Evolutionary conservation across 2,797 vertebrate species (phyloP), one percentile per base, ranked within the genome.

Genomic region (Trachurus trachurus): DNA sequence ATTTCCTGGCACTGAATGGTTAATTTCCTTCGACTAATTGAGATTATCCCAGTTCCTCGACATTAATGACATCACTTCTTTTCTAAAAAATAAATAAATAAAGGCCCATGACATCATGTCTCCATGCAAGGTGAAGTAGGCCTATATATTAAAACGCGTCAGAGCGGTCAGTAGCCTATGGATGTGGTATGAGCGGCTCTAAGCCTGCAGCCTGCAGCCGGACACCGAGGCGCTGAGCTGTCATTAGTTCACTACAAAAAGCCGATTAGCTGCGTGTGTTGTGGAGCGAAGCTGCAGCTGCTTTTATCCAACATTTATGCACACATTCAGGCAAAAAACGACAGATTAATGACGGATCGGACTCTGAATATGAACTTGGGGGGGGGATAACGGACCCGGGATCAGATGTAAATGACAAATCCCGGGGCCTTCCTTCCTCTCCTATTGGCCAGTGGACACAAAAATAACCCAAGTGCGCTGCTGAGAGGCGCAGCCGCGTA

Each of bases 221-320:
- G 42, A 26, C 56, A 34, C 39, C 19, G 45, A 59, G 44, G 62
- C 45, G 61, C 64, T 88, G 66, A 78, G 83, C 85, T 78, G 66
- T 80, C 80, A 75, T 69, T 71, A 66, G 44, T 68, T 56, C 64
- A 45, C 53, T 26, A 16, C 71, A 75, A 31, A 82, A 91, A 91
- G 89, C 89, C 88, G 90, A 89, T 92, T 92, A 92, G 70, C 74
- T 61, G 4, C 21, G 2, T 26, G 2, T 15, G 81, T 4, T 17
- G 73, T 56, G 65, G 39, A 26, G 26, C 49, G 72, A 60, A 60
- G 26, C 65, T 11, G 50, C 82, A 76, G 83, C 79, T 64, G 80
- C 80, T 54, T 34, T 19, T 49, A 39, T 50, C 39, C 21, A 29
- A 77, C 53, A 15, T 52, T 16, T 67, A 26, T 1, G 66, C 10